Evolutionary conservation across 2,797 vertebrate species (phyloP).

Genomic region (Bufotes viridis): DNA sequence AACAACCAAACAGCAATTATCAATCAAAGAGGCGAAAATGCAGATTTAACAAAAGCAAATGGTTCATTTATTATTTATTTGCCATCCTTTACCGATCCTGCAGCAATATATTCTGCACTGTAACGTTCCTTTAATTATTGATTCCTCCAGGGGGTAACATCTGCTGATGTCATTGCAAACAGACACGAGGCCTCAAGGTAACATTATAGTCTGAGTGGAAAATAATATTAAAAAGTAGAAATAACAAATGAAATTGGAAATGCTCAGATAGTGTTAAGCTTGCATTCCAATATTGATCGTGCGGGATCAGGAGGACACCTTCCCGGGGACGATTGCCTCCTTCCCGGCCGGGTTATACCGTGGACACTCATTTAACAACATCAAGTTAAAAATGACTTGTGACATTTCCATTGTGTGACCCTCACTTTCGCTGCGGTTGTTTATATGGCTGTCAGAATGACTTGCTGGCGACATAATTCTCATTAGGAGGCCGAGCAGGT

Average conservation of each 20-base stretch:
- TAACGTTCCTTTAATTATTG: slow-evolving; percentile 4
- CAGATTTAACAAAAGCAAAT: slow-evolving; percentile 20
- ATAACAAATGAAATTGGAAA: not conserved
- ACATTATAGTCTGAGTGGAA: not conserved
- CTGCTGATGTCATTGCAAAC: not conserved
- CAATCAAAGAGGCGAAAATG: slow-evolving; percentile 18
- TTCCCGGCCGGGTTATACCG: not conserved
- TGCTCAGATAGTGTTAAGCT: not conserved
- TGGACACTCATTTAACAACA: not conserved
- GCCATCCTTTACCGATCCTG: not conserved
- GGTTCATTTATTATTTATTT: slow-evolving; percentile 15
- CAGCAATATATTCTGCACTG: not conserved
- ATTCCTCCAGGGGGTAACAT: slow-evolving; percentile 10
- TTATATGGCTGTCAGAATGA: not conserved
- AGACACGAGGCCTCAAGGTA: not conserved
- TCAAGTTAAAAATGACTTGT: slow-evolving; percentile 8
- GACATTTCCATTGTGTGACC: not conserved
- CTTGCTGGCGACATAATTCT: not conserved
- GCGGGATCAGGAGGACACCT: not conserved
- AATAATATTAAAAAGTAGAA: not conserved
- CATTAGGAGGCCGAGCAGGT: not conserved
- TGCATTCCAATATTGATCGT: not conserved
- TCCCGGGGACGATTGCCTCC: not conserved
- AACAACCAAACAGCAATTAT: slow-evolving; percentile 11
- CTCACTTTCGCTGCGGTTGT: not conserved